Base-by-base conservation (phyloP, 2,113 vertebrate genomes). In the Paraplagusia blochii region DNA sequence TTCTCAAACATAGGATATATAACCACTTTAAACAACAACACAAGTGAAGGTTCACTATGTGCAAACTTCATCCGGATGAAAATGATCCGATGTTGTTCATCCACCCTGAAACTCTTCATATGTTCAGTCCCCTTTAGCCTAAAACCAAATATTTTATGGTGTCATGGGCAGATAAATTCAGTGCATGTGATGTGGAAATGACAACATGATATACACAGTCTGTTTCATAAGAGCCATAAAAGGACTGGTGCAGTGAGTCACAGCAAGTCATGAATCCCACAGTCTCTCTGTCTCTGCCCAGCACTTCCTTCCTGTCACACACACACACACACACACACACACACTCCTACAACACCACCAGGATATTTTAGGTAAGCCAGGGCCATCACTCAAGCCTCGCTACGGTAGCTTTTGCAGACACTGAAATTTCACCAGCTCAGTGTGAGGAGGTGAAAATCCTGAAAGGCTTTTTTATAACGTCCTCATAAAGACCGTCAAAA, bases 151-250 rank as follows among this genome's bases (percentile, higher is more conserved):
- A 47, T 58, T 58, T 58, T 12, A 29, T 49, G 2, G 9, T 3
- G 6, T 39, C 14, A 40, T 17, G 8, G 13, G 11, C 13, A 38
- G 12, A 44, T 36, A 16, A 7, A 38, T 44, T 22, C 43, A 5
- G 18, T 16, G 33, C 15, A 9, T 14, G 8, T 12, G 29, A 52
- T 42, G 16, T 36, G 40, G 53, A 39, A 18, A 33, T 39, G 33
- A 39, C 47, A 44, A 42, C 36, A 19, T 50, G 29, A 36, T 48
- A 22, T 44, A 53, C 15, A 45, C 42, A 53, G 42, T 12, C 8
- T 48, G 38, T 62, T 62, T 50, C 46, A 33, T 50, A 33, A 62
- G 66, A 39, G 5, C 36, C 36, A 49, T 49, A 22, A 56, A 43
- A 16, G 22, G 22, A 40, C 11, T 40, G 38, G 38, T 40, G 38